Base-by-base conservation (phyloP, 2,888 invertebrate species). In the Drosophila birchii region DNA sequence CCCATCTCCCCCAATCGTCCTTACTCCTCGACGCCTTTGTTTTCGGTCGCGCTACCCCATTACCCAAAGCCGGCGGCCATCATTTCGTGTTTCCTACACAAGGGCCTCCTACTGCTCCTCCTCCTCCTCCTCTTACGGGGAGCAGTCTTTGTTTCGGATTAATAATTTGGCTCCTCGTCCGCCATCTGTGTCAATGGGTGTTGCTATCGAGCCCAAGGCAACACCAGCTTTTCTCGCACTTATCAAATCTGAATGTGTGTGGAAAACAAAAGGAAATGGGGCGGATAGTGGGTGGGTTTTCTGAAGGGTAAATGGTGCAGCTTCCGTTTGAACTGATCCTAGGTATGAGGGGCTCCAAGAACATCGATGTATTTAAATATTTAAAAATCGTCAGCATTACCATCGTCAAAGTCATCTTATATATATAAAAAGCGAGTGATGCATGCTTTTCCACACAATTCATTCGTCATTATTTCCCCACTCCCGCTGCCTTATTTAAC, bases 161-260 rank as follows among this genome's bases (percentile, higher is more conserved):
- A 60, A 66, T 72, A 74, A 80, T 83, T 75, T 75, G 88, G 86
- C 80, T 88, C 71, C 87, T 76, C 84, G 84, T 61, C 70, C 51
- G 45, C 53, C 64, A 61, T 84, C 68, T 83, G 62, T 83, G 84
- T 83, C 84, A 88, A 83, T 76, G 66, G 36, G 71, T 68, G 47
- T 47, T 39, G 82, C 85, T 72, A 85, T 87, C 79, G 64, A 66
- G 77, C 82, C 67, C 89, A 79, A 87, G 79, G 88, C 88, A 59
- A 77, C 77, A 58, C 49, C 77, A 62, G 58, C 72, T 62, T 59
- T 68, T 70, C 57, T 57, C 45, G 56, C 55, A 63, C 59, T 77
- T 77, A 75, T 75, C 76, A 63, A 55, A 63, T 45, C 23, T 20
- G 49, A 47, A 56, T 59, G 61, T 18, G 75, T 34, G 34, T 18